phyloP scores from a whole-genome alignment of 1,140 invertebrate genomes.

The Caenorhabditis elegans region DNA sequence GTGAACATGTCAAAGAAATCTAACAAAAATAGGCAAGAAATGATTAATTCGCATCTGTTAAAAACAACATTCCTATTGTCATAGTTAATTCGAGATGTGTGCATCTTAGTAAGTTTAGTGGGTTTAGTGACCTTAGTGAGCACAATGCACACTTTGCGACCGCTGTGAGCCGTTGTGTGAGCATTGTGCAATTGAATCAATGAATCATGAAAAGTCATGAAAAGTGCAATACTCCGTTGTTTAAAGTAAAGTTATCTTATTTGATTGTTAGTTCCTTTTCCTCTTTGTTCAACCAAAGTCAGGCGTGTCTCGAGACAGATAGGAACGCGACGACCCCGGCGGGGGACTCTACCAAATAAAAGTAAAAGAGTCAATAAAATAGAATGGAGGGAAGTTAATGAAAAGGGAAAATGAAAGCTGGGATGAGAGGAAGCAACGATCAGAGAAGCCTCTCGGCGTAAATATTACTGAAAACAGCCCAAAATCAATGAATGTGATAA shows the following conservation, averaged over 20 bases:
- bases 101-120: too few relatives aligned
- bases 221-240: not conserved
- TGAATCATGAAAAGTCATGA: not conserved
- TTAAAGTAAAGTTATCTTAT: conserved; percentile 28
- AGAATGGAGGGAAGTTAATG: conserved; percentile 11
- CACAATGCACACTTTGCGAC: too few relatives aligned
- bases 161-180: too few relatives aligned
- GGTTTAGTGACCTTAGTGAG: too few relatives aligned
- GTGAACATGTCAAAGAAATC: too few relatives aligned
- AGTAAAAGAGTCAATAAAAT: conserved; percentile 28
- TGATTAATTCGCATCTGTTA: too few relatives aligned
- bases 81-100: too few relatives aligned
- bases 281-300: conserved; percentile 8
- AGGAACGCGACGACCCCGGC: not conserved
- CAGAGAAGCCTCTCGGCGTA: not conserved
- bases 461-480: not conserved
- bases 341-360: conserved; percentile 9
- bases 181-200: not conserved
- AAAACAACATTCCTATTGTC: too few relatives aligned
- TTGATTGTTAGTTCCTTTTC: conserved; percentile 13
- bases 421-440: not conserved
- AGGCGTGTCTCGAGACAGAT: not conserved
- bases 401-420: not conserved
- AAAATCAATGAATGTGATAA: not conserved
- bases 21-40: too few relatives aligned